Evolutionary conservation across 2,797 vertebrate genomes (phyloP).

Genomic region (Phoebastria nigripes): DNA sequence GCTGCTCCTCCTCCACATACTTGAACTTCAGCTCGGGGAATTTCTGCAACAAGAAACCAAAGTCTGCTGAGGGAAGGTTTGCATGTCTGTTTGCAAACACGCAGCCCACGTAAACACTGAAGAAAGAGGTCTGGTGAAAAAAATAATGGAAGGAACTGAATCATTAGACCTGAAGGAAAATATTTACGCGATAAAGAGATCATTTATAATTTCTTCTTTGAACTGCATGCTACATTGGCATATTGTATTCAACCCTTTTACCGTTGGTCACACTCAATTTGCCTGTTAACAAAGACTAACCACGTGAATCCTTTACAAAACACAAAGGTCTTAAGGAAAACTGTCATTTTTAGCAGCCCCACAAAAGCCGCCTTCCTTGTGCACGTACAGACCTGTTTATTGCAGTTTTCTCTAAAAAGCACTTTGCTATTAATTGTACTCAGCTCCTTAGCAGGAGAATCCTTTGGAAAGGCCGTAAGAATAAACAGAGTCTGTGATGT

Average conservation of each 20-base stretch:
- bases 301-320: not conserved
- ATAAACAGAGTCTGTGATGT: not conserved
- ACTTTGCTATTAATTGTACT: not conserved
- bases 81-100: not conserved
- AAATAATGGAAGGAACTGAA: not conserved
- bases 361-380: not conserved
- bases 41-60: slow-evolving; percentile 81
- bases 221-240: not conserved
- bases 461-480: not conserved
- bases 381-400: not conserved
- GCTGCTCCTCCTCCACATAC: slow-evolving; percentile 97
- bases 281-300: not conserved
- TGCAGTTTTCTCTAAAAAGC: not conserved
- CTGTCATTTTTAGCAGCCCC: not conserved
- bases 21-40: slow-evolving; percentile 98
- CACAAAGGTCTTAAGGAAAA: not conserved
- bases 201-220: not conserved
- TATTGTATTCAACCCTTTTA: not conserved
- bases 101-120: not conserved
- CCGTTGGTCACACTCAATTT: not conserved
- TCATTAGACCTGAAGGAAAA: not conserved
- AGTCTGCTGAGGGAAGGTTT: not conserved
- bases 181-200: not conserved
- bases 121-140: not conserved
- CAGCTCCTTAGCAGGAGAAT: not conserved